These are phyloP conservation scores for Heliopora coerulea DNA, from an alignment of 92 coral and sea anemone genomes.

Conservation along the genomic window DNA sequence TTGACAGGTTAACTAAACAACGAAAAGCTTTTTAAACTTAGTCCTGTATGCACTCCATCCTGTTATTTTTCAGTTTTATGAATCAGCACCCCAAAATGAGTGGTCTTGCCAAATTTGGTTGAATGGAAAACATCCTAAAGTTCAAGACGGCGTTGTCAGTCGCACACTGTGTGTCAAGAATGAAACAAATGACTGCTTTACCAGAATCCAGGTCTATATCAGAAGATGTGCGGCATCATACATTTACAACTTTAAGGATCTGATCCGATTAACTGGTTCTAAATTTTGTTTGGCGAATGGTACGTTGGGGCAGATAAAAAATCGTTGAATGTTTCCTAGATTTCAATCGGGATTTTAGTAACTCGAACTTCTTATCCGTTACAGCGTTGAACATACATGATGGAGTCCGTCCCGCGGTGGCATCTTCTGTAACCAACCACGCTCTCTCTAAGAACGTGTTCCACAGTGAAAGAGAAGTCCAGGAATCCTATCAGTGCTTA, in stretches of 20 bases:
- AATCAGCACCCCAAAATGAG: not conserved
- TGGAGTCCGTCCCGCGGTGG: not conserved
- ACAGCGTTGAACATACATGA: too few relatives aligned
- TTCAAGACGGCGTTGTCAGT: constrained; percentile 18
- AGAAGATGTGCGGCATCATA: constrained; percentile 14
- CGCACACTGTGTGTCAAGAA: constrained; percentile 15
- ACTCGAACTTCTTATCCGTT: too few relatives aligned
- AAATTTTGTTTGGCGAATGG: constrained; percentile 5
- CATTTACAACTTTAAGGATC: constrained; percentile 1
- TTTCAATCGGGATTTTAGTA: too few relatives aligned
- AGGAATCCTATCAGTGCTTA: constrained; percentile 20
- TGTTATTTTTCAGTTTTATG: not conserved
- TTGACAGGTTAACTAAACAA: too few relatives aligned
- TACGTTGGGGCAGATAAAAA: too few relatives aligned
- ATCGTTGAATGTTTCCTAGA: too few relatives aligned
- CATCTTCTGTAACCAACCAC: constrained; percentile 4
- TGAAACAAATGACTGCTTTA: constrained; percentile 5
- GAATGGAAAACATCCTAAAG: constrained; percentile 12
- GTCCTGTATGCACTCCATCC: not conserved
- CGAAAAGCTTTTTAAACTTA: too few relatives aligned
- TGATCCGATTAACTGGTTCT: not conserved
- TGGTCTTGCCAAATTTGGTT: constrained; percentile 11
- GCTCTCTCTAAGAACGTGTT: not conserved
- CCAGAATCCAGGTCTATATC: not conserved
- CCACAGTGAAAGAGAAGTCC: constrained; percentile 16